Conservation (phyloP, 2,888 invertebrate genomes). For the Heteromyza rotundicornis region DNA sequence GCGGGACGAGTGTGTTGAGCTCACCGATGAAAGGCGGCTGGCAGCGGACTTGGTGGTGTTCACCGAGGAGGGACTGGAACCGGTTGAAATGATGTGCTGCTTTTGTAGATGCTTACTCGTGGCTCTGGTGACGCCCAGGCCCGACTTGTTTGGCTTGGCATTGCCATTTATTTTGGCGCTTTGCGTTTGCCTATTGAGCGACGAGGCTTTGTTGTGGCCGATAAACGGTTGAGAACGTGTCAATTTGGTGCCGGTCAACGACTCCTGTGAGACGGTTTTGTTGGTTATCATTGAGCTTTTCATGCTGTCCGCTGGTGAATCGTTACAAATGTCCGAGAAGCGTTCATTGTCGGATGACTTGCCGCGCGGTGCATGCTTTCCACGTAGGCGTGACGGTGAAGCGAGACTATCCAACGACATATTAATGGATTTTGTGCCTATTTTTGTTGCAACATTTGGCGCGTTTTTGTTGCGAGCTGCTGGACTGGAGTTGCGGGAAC, state of each 20-base stretch:
- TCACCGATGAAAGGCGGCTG: conserved; percentile 59
- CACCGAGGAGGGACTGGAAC: conserved; percentile 60
- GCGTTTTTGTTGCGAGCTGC: conserved; percentile 49
- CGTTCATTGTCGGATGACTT: conserved; percentile 37
- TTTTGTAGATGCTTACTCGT: conserved; percentile 48
- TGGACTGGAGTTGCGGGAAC: conserved; percentile 60
- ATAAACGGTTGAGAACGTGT: conserved; percentile 56
- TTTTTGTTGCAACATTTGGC: conserved; percentile 35
- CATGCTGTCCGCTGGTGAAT: conserved; percentile 62
- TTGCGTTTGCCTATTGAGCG: conserved; percentile 16
- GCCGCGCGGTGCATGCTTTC: conserved; percentile 40
- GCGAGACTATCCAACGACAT: conserved; percentile 60
- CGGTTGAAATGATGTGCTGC: conserved; percentile 54
- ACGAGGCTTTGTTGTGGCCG: conserved; percentile 27
- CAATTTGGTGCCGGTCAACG: conserved; percentile 47
- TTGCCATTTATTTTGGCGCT: neutral
- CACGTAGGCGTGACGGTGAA: conserved; percentile 50
- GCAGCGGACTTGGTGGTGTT: conserved; percentile 60
- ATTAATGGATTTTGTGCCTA: conserved; percentile 57
- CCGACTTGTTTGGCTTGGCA: conserved; percentile 15
- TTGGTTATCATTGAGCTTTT: conserved; percentile 61
- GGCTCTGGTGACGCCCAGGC: conserved; percentile 36
- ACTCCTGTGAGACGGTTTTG: conserved; percentile 61
- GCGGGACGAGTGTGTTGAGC: conserved; percentile 58
- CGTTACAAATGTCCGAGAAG: conserved; percentile 52